Evolutionary conservation across 2,888 invertebrate genomes (phyloP).

Genomic region (Drosophila nr. perissopoda): DNA sequence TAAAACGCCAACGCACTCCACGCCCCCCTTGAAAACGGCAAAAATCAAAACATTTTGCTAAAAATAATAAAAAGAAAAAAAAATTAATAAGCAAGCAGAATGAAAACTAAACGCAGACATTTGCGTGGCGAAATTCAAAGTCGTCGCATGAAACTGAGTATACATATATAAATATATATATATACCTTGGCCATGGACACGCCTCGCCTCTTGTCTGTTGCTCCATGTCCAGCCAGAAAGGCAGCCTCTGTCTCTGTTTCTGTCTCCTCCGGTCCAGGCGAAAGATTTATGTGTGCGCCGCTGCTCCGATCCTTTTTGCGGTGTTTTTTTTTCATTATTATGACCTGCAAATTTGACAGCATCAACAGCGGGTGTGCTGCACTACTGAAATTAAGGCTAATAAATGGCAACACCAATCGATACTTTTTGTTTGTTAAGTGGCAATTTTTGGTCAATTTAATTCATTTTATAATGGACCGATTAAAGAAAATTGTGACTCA

Average conservation of each 20-base stretch:
- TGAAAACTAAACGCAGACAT: conserved; percentile 59
- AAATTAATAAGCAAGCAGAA: conserved; percentile 34
- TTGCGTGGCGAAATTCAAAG: conserved; percentile 75
- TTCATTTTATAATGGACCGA: neutral
- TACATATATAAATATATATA: conserved; percentile 12
- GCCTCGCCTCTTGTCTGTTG: conserved; percentile 61
- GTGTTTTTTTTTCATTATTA: conserved; percentile 67
- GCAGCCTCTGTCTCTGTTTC: conserved; percentile 18
- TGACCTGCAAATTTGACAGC: conserved; percentile 33
- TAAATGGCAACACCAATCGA: neutral
- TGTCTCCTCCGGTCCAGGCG: conserved; percentile 37
- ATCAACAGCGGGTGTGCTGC: neutral
- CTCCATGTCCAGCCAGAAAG: conserved; percentile 22
- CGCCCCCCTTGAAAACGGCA: conserved; percentile 25
- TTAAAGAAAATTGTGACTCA: neutral
- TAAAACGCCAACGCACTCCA: conserved; percentile 38
- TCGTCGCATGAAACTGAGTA: conserved; percentile 39
- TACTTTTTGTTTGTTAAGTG: neutral
- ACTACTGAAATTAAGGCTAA: neutral
- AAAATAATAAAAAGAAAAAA: conserved; percentile 23
- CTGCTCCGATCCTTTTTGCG: conserved; percentile 57
- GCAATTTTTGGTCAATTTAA: neutral
- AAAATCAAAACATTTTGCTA: conserved; percentile 36
- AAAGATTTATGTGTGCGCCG: conserved; percentile 70
- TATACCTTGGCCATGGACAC: conserved; percentile 50